Evolutionary conservation across 1,140 invertebrate genomes (phyloP).

Genomic region (Armadillidium nasatum): DNA sequence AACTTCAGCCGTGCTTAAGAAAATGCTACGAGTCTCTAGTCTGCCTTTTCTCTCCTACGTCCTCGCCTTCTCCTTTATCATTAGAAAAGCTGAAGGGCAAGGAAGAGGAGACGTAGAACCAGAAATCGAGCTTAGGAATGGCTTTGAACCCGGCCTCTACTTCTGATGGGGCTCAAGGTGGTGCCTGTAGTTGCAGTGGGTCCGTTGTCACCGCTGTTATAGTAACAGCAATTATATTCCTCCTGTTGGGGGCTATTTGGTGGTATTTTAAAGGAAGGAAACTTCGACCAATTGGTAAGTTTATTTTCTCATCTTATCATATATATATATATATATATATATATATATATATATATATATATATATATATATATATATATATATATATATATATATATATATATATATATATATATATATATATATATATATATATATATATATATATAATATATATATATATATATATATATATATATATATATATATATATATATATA

Average conservation of each 20-base stretch:
- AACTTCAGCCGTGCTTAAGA: too few relatives aligned
- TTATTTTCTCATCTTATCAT: not conserved
- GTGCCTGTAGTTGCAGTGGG: not conserved
- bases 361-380: not conserved
- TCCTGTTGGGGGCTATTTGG: not conserved
- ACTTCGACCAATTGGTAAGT: not conserved
- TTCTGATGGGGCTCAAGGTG: too few relatives aligned
- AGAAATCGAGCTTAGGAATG: too few relatives aligned
- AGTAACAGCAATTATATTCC: not conserved
- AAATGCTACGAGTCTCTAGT: too few relatives aligned
- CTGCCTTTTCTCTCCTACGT: too few relatives aligned
- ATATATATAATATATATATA: not conserved
- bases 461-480: constrained; percentile 6
- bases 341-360: constrained; percentile 15
- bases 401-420: constrained; percentile 1
- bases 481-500: not conserved
- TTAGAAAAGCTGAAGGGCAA: too few relatives aligned
- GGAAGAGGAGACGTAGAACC: too few relatives aligned
- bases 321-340: not conserved
- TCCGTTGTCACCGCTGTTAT: not conserved
- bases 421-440: not conserved
- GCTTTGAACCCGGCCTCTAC: too few relatives aligned
- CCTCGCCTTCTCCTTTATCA: too few relatives aligned
- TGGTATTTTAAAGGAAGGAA: not conserved
- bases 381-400: not conserved